Evolutionary conservation across 2,797 vertebrate species (phyloP), one percentile per base, ranked within the genome.

Genomic region (Microctenopoma stevenorrisi): DNA sequence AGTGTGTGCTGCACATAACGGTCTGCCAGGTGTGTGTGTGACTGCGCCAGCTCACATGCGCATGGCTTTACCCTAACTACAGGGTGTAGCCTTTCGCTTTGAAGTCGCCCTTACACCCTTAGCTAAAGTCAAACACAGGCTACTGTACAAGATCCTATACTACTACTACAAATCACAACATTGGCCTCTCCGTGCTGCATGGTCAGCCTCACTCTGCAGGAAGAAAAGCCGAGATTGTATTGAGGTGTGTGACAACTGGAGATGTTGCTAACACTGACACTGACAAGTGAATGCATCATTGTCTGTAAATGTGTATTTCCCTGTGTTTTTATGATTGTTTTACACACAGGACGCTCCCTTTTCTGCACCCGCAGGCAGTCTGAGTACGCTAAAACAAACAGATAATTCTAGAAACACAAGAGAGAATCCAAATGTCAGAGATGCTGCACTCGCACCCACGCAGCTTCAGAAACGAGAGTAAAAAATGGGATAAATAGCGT

Each of bases 61-160:
- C 75, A 72, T 47, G 76, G 78, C 64, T 86, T 85, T 67, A 83
- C 58, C 18, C 81, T 69, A 86, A 92, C 89, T 87, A 89, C 87
- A 90, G 92, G 92, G 90, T 90, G 89, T 87, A 89, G 79, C 79
- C 68, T 30, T 52, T 52, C 71, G 60, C 84, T 90, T 91, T 91
- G 88, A 92, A 90, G 81, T 77, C 61, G 0, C 72, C 78, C 49
- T 75, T 62, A 56, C 84, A 86, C 81, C 71, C 79, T 58, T 74
- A 40, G 68, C 76, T 80, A 66, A 76, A 76, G 84, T 75, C 78
- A 82, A 86, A 90, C 82, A 70, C 83, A 76, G 72, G 74, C 89
- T 83, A 82, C 90, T 64, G 79, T 85, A 81, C 66, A 43, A 16
- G 43, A 55, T 56, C 73, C 74, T 53, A 16, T 40, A 85, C 72